Evolutionary conservation across 2,113 vertebrate species (phyloP), one percentile per base, ranked within the genome.

Genomic region (Oreochromis aureus): DNA sequence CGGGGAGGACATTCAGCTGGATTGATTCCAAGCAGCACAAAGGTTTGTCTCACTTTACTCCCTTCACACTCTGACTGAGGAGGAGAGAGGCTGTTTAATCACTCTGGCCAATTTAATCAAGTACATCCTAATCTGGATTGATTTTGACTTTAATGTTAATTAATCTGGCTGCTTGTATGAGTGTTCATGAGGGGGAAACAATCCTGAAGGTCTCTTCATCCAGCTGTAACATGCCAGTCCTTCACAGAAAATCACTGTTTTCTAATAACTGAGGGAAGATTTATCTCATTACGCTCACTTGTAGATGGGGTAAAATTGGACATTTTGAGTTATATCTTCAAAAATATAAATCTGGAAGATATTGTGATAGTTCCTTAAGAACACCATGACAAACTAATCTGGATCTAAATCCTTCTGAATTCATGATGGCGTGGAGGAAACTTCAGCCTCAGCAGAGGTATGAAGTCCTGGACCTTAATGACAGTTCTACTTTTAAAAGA

Each of bases 101-200:
- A 82, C 27, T 85, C 53, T 24, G 80, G 44, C 51, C 63, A 56
- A 55, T 91, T 83, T 54, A 86, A 92, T 94, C 87, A 82, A 80
- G 84, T 16, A 11, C 80, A 86, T 51, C 76, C 81, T 93, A 89
- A 94, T 89, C 87, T 82, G 91, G 59, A 92, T 93, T 88, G 93
- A 93, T 95, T 89, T 71, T 55, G 89, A 85, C 80, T 92, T 91
- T 89, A 63, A 36, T 11, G 15, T 66, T 90, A 66, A 90, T 91
- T 59, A 85, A 86, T 91, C 71, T 32, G 54, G n/a, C 39, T 2
- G 22, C 5, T 27, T 63, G 34, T 81, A 54, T 84, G 82, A 81
- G 10, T 54, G 51, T 53, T 81, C 36, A 48, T 36, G 51, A 63
- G 39, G 69, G 66, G 12, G 36, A 19, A 7, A 9, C 73, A 16